Base-by-base conservation (phyloP, 2,888 invertebrate species). In the Bhutanitis thaidina region DNA sequence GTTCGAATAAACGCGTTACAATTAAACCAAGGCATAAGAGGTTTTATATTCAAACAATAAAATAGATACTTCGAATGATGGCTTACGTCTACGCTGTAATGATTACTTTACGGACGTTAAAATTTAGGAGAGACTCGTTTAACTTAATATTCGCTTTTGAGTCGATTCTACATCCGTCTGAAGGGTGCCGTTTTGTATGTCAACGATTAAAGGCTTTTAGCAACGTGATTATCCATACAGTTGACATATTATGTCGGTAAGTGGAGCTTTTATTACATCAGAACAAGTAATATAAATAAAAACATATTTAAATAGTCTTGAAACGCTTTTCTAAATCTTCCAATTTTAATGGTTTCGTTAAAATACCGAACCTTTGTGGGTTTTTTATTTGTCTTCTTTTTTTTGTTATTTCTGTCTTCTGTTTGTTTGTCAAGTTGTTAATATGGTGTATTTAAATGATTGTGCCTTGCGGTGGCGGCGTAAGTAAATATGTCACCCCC, bases 11-110 rank as follows among this genome's bases (percentile, higher is more conserved):
- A 74, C 71, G 72, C 77, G 76, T 58, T 60, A 77, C 70, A 79
- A 79, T 80, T 72, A 71, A 78, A 80, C 67, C 41, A 72, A 65
- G 79, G 68, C 73, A 71, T 84, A 80, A 83, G 77, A 67, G 71
- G 70, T 80, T 82, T 87, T 83, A 86, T 79, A 81, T 74, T 80
- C 78, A 66, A 79, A 84, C 82, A 79, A 77, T 88, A 84, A 88
- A 88, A 84, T 67, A 76, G 78, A 78, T 79, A 77, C 79, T 78
- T 74, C 64, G 67, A 69, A 74, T 71, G 77, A 80, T 70, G 76
- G 69, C 81, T 79, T 77, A 83, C 75, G 76, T 80, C 74, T 78
- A 71, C 69, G 60, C 59, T 61, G 73, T 78, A 79, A 86, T 75
- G 77, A 77, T 82, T 78, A 77, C 69, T 84, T 82, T 76, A 77